Percentiles rank a stretch among this genome's conserved stretches.
These are phyloP conservation scores for Globia sparganii DNA, from an alignment of 2,888 invertebrate genomes.

Conservation along the genomic window DNA sequence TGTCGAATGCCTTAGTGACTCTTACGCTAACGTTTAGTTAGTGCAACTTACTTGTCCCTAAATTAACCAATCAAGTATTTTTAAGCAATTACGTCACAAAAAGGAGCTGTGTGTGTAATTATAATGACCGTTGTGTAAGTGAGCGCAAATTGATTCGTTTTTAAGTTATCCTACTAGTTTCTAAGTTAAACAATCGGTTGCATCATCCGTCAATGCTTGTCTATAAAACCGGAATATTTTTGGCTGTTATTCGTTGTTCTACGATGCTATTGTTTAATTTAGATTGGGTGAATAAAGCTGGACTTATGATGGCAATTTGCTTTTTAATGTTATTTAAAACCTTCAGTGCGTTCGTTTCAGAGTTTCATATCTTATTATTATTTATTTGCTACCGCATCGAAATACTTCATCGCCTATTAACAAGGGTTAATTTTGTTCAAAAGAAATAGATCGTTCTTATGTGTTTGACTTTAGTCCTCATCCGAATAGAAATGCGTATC, in stretches of 20 bases:
- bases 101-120: slow-evolving; percentile 24
- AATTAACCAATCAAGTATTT: slow-evolving; percentile 20
- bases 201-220: slow-evolving; percentile 26
- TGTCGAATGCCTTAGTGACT: background rate
- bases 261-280: slow-evolving; percentile 1
- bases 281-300: background rate
- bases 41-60: background rate
- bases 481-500: background rate
- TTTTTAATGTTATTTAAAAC: background rate
- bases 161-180: slow-evolving; percentile 46
- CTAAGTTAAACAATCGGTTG: slow-evolving; percentile 45
- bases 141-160: slow-evolving; percentile 36
- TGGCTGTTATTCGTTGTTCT: background rate
- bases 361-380: background rate
- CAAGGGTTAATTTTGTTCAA: background rate
- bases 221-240: slow-evolving; percentile 20
- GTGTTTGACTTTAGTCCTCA: background rate
- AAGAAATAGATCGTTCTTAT: background rate
- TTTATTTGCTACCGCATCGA: background rate
- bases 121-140: slow-evolving; percentile 41
- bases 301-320: background rate
- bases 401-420: background rate
- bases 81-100: slow-evolving; percentile 40
- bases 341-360: background rate
- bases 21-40: background rate